phyloP scores from a whole-genome alignment of 2,113 vertebrate genomes.

The Psilopogon haemacephalus region DNA sequence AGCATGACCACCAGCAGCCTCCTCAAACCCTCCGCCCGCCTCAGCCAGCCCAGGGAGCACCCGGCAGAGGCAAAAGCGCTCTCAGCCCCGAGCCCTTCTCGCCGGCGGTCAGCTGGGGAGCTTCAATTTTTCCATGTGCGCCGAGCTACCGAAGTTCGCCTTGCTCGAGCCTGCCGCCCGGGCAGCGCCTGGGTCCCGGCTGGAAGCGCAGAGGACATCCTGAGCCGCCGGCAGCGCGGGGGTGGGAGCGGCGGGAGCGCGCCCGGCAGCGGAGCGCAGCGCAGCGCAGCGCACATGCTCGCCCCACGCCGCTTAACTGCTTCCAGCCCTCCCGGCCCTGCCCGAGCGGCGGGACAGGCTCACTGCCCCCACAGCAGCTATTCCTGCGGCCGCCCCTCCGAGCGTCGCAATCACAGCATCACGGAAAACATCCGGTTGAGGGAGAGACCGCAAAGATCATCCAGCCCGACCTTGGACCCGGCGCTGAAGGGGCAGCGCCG shows the following conservation, averaged over 20 bases:
- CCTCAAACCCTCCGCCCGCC: not conserved
- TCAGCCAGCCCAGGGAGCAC: not conserved
- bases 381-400: no score
- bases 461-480: no score
- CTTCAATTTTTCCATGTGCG: fast-evolving
- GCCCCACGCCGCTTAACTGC: not conserved
- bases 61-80: fast-evolving
- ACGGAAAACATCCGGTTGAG: no score
- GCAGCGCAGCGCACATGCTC: not conserved
- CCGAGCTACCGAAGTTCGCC: not conserved
- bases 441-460: no score
- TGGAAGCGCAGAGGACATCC: not conserved
- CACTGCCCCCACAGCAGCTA: not conserved
- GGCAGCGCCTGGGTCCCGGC: not conserved
- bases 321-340: not conserved
- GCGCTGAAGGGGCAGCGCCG: no score
- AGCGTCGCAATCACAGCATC: no score
- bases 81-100: not conserved
- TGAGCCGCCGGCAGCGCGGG: not conserved
- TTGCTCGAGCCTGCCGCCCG: not conserved
- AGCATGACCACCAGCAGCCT: not conserved
- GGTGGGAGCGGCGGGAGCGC: not conserved
- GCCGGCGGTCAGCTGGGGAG: not conserved
- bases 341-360: fast-evolving
- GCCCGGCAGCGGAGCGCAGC: not conserved